Base-by-base conservation (phyloP, 2,888 invertebrate species). In the Platycnemis pennipes region DNA sequence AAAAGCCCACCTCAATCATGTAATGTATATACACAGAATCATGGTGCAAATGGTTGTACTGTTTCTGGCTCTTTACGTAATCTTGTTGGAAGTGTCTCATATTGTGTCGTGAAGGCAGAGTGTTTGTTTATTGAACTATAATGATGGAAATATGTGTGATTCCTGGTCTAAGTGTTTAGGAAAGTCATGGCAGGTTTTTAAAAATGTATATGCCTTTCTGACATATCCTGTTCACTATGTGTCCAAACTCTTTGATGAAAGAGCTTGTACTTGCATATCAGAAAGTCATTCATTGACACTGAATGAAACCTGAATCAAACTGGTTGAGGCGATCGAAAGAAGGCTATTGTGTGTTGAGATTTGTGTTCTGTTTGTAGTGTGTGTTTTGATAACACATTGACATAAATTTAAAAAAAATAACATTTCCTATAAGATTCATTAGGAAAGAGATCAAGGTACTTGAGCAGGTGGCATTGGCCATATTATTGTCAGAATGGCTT, bases 201-300 rank as follows among this genome's bases (percentile, higher is more conserved):
- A 22, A 37, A 37, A 77, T 37, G 31, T 11, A 63, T 42, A 22
- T 69, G 91, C 91, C 91, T 91, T 42, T 69, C 91, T 91, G 91
- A 91, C 91, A 91, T 91, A 91, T 91, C 91, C 91, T 91, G 44
- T 91, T 91, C 63, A 63, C 56, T 69, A 42, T 42, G 42, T 91
- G 56, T 44, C 44, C 44, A 37, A 22, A n/a, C 37, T 89, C 56
- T 89, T n/a, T 44, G n/a, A 63, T 37, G 53, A n/a, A 69, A 45
- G 19, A 37, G n/a, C 37, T 77, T 44, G 63, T 42, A n/a, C 63
- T 37, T 44, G 63, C 91, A 91, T 91, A 91, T 91, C 91, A 91
- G 4, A 53, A 91, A 63, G 88, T 53, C 53, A 53, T 89, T 77
- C 37, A 37, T 77, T 77, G 77, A 13, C 77, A 77, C 16, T 37